Base-by-base conservation (phyloP, 1,140 invertebrate genomes). In the Dinoponera quadriceps region DNA sequence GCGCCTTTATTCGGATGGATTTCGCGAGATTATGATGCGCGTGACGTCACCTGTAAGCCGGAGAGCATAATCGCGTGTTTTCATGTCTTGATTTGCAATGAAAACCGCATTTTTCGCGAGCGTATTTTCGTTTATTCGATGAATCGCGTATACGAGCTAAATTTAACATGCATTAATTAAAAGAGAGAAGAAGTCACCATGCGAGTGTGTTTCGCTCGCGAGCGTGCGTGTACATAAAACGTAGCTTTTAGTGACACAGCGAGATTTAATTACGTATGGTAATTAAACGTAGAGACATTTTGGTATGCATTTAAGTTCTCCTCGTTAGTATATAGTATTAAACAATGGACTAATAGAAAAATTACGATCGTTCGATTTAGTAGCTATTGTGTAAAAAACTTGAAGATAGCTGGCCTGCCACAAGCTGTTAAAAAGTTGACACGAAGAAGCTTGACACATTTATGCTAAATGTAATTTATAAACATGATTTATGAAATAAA, bases 121-220 rank as follows among this genome's bases (percentile, higher is more conserved):
- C 22, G 20, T n/a, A 22, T 68, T 78, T 78, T 78, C 57, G 22
- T 68, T 51, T 20, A 54, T 38, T 3, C 59, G 7, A 75, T 22
- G 14, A 55, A 44, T 62, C 38, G n/a, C 27, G 16, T 20, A n/a
- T n/a, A 62, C 25, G 62, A 29, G 27, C 33, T 57, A 57, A 25
- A 80, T 80, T 51, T 57, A 80, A 57, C 33, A 4, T n/a, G 44
- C 29, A 51, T 51, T 77, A 78, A 69, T 80, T 71, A 71, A 80
- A 25, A 71, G 25, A n/a, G n/a, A 14, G 54, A 18, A 48, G n/a
- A 69, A 59, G 27, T 66, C 4, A 16, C 20, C 0, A 18, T 60
- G 60, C 16, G 29, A 54, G 20, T 13, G 25, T 3, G 22, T 4
- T 2, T 27, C 9, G 29, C 38, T 3, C 38, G 9, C 5, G 29